A percentile compares a stretch with the other conserved stretches of the same genome.
Conservation (phyloP, 2,888 invertebrate species). For the Dione juno region DNA sequence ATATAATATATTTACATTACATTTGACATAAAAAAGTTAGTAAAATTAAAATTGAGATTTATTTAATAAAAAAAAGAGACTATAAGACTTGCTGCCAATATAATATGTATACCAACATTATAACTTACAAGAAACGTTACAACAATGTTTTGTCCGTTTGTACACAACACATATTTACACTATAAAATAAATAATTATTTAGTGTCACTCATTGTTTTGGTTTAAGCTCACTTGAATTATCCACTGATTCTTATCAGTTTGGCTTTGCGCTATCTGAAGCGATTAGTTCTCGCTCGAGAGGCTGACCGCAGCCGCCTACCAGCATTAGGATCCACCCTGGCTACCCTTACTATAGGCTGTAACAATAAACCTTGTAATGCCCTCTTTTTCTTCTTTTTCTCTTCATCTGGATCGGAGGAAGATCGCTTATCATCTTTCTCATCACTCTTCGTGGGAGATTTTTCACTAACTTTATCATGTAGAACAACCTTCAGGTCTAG, state of each 20-base stretch:
- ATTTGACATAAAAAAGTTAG: no score
- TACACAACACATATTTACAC: conserved; percentile 22
- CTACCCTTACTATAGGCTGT: conserved; percentile 87
- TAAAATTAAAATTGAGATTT: not conserved
- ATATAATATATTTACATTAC: no score
- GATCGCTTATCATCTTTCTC: conserved; percentile 55
- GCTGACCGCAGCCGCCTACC: conserved; percentile 68
- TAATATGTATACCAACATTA: not conserved
- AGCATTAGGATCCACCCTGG: conserved; percentile 81
- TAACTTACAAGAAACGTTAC: not conserved
- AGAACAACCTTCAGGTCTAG: conserved; percentile 58
- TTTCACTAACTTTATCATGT: conserved; percentile 51
- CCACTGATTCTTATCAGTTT: conserved; percentile 41
- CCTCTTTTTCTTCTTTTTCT: conserved; percentile 61
- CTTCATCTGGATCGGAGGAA: conserved; percentile 59
- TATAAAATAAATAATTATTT: not conserved
- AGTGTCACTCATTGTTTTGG: conserved; percentile 9
- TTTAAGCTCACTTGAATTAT: conserved; percentile 25
- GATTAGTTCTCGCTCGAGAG: conserved; percentile 51
- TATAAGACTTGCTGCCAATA: not conserved
- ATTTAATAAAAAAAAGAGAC: not conserved
- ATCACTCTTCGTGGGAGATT: conserved; percentile 47
- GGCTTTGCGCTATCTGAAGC: conserved; percentile 61
- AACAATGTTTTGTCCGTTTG: not conserved
- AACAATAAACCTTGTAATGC: conserved; percentile 71